phyloP scores from a whole-genome alignment of 2,888 invertebrate genomes.

The Leistus spinibarbis region DNA sequence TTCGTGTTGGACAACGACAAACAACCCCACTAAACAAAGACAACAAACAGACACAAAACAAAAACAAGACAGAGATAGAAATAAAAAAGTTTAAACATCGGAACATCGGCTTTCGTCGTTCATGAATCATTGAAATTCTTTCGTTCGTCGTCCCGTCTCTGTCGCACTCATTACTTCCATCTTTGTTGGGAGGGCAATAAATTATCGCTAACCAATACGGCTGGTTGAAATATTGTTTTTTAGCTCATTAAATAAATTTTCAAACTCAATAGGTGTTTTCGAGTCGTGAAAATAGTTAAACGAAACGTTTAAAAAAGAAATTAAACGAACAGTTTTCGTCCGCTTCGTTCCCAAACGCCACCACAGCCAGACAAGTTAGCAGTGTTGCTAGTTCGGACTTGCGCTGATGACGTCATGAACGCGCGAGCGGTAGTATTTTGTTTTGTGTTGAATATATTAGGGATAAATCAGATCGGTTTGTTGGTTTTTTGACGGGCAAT shows the following conservation, averaged over 20 bases:
- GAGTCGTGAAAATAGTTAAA: conserved; percentile 36
- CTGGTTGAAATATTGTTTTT: conserved; percentile 56
- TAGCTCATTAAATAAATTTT: conserved; percentile 58
- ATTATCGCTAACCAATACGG: conserved; percentile 55
- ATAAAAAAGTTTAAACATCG: conserved; percentile 52
- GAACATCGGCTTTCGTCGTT: conserved; percentile 57
- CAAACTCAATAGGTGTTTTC: conserved; percentile 56
- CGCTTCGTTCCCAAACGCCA: background rate
- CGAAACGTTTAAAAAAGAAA: conserved; percentile 16
- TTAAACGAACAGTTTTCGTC: background rate
- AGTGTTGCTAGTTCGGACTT: background rate
- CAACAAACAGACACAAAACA: conserved; percentile 48
- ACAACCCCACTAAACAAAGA: conserved; percentile 44
- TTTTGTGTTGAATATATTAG: conserved; percentile 54
- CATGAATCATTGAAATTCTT: conserved; percentile 58
- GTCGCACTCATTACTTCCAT: background rate
- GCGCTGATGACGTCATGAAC: background rate
- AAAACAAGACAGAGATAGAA: conserved; percentile 48
- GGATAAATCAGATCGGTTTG: conserved; percentile 54
- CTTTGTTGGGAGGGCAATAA: conserved; percentile 46
- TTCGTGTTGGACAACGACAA: background rate
- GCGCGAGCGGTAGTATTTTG: conserved; percentile 30
- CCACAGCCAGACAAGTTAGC: background rate
- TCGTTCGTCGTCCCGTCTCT: conserved; percentile 22
- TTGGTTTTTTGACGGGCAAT: conserved; percentile 34